Evolutionary conservation across 35 echinoderm and acorn worm species (phyloP), one percentile per base, ranked within the genome.

Genomic region (Chiridota heheva): DNA sequence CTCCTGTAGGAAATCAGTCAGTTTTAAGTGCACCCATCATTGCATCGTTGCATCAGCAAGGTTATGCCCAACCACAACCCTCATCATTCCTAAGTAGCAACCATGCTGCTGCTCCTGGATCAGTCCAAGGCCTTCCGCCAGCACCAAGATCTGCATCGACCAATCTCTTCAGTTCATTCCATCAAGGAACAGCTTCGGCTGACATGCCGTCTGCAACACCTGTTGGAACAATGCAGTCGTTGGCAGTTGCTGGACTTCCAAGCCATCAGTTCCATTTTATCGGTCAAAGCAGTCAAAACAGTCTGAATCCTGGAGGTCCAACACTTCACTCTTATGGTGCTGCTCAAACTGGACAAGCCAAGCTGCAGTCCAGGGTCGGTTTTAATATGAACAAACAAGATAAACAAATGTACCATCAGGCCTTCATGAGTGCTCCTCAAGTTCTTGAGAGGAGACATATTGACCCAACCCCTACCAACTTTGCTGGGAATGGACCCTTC

Each of bases 81-180:
- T 45, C 84, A 15, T 93, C 90, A 57, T 93, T 92, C 78, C 84
- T 93, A 71, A 86, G 76, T 51, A 35, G 46, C 36, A 89, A 82
- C 42, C 35, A 69, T 55, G 70, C 49, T 40, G 61, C 46, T 2
- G 40, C 86, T n/a, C 86, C 69, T 7, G 46, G 60, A 40, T n/a
- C n/a, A n/a, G n/a, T n/a, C n/a, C 77, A 84, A 24, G 35, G 67
- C 37, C 58, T 71, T 36, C 58, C 82, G 2, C 42, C 82, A 22
- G 20, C 82, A 12, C 67, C 46, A 47, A 67, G 62, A 20, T 66
- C 33, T 33, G 44, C 81, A 0, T 39, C 67, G 3, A 37, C 67
- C 82, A 70, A 78, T 69, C 46, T 78, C 51, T 78, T 78, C 53
- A 78, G 62, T 43, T 78, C 75, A 78, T 78, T 78, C 75, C n/a